Conservation (phyloP, 2,888 invertebrate genomes). For the Machimus rusticus region DNA sequence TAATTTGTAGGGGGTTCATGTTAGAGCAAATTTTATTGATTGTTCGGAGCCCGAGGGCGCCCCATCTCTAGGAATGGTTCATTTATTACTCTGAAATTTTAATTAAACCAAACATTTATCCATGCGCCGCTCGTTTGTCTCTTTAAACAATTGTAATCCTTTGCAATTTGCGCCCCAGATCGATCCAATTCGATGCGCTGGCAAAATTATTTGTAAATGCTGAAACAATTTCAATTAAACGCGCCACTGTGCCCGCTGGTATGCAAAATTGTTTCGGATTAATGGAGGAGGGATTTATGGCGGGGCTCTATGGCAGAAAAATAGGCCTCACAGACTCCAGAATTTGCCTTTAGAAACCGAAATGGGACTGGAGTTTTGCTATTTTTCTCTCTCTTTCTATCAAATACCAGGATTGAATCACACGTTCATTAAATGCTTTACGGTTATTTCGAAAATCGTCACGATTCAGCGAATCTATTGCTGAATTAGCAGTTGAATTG, state of each 20-base stretch:
- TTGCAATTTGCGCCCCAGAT: neutral
- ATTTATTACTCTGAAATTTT: neutral
- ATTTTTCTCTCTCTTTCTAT: neutral
- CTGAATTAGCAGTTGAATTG: neutral
- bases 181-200: neutral
- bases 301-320: neutral
- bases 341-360: neutral
- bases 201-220: conserved; percentile 10
- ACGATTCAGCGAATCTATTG: neutral
- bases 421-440: neutral
- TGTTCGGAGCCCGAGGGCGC: neutral
- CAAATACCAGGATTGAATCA: neutral
- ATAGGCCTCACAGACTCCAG: neutral
- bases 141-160: neutral
- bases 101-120: neutral
- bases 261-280: conserved; percentile 5
- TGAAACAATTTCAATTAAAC: neutral
- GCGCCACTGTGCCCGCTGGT: neutral
- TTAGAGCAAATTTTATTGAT: neutral
- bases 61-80: neutral
- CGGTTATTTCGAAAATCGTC: neutral
- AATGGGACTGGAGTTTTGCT: neutral
- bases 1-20: neutral
- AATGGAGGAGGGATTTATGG: neutral
- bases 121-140: neutral